Evolutionary conservation across 2,113 vertebrate species (phyloP).

Genomic region (Lampris incognitus): DNA sequence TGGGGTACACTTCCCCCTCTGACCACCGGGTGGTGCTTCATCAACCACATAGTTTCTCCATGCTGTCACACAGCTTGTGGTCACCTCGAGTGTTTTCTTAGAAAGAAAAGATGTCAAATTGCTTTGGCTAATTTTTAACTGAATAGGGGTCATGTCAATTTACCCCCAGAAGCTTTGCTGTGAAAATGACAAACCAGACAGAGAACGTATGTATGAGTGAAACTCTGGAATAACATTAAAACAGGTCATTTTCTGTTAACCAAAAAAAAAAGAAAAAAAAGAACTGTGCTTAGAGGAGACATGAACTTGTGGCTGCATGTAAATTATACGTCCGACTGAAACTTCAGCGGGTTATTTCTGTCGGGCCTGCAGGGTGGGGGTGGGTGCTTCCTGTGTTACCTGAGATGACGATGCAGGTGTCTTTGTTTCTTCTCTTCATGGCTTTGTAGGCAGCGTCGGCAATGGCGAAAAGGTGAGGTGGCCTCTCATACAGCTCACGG

Average conservation of each 20-base stretch:
- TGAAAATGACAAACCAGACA: slow-evolving; percentile 19
- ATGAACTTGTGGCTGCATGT: not conserved
- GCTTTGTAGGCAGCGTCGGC: slow-evolving; percentile 98
- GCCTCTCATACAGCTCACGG: slow-evolving; percentile 94
- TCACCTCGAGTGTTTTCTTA: slow-evolving; percentile 45
- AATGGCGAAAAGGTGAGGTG: slow-evolving; percentile 96
- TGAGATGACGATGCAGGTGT: slow-evolving; percentile 98
- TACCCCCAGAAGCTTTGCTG: slow-evolving; percentile 23
- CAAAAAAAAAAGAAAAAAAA: slow-evolving; percentile 1
- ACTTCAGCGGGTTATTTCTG: not conserved
- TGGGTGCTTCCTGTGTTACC: slow-evolving; percentile 78
- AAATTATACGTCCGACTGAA: slow-evolving; percentile 2
- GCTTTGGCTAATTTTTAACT: slow-evolving; percentile 29
- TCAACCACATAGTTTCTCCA: slow-evolving; percentile 30
- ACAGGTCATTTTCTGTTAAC: slow-evolving; percentile 10
- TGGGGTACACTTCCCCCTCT: slow-evolving; percentile 35
- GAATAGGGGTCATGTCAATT: slow-evolving; percentile 5
- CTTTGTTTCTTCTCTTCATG: slow-evolving; percentile 97
- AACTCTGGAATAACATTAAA: not conserved
- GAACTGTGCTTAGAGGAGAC: not conserved
- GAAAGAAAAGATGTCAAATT: slow-evolving; percentile 12
- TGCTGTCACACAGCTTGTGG: slow-evolving; percentile 40
- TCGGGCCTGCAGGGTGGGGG: not conserved
- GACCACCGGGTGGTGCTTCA: slow-evolving; percentile 74
- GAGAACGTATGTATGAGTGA: slow-evolving; percentile 3